Percentiles rank a stretch among this genome's conserved stretches.
These are phyloP conservation scores for Macroramphosus scolopax DNA, from an alignment of 2,797 vertebrate species.

Conservation along the genomic window DNA sequence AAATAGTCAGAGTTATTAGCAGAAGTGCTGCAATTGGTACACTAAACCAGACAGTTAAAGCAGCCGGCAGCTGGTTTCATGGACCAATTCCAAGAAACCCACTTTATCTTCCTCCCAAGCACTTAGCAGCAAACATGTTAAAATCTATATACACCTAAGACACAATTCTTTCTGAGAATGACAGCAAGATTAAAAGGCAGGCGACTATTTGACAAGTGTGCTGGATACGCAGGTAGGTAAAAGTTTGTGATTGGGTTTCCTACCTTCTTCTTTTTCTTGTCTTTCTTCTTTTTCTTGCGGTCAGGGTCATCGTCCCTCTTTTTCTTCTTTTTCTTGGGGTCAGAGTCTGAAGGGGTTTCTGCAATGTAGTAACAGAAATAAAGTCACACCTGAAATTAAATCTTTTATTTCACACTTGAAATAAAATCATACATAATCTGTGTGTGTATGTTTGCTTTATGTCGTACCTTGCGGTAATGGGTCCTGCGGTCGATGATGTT, in stretches of 20 bases:
- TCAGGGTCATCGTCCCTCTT: conserved; percentile 96
- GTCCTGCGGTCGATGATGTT: conserved; percentile 92
- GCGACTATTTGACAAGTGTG: no score
- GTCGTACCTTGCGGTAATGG: conserved; percentile 91
- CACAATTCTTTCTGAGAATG: no score
- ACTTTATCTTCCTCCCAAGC: no score
- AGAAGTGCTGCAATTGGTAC: no score
- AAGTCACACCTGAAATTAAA: conserved; percentile 10
- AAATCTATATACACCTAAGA: no score
- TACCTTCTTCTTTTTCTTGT: conserved; percentile 99
- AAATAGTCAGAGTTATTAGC: no score
- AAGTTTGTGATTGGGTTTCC: background rate
- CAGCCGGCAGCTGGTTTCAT: no score
- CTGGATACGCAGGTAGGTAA: no score
- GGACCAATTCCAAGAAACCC: no score
- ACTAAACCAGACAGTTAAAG: no score
- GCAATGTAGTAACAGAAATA: conserved; percentile 7
- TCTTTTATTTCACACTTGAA: conserved; percentile 1
- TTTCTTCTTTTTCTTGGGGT: conserved; percentile 99
- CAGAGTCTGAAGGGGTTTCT: conserved; percentile 96
- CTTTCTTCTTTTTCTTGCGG: conserved; percentile 96
- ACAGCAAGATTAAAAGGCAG: no score
- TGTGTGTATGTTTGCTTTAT: background rate
- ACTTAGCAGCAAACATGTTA: no score
- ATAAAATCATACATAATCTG: background rate